A percentile compares a stretch with the other conserved stretches of the same genome.
These are phyloP conservation scores for Spicauda simplicius DNA, from an alignment of 2,888 invertebrate genomes.

Conservation along the genomic window DNA sequence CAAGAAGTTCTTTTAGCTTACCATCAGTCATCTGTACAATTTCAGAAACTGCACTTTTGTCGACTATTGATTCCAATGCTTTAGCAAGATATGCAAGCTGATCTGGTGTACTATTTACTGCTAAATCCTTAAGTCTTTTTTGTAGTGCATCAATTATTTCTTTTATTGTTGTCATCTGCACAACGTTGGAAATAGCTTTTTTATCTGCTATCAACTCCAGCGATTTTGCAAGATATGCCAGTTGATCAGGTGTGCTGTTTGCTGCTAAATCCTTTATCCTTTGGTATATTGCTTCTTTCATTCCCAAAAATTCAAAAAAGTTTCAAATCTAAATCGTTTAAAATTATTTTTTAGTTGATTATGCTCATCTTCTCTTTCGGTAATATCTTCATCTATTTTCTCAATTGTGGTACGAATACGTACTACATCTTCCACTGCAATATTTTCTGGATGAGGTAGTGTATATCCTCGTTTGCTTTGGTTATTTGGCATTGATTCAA, in stretches of 20 bases:
- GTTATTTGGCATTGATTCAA: no score
- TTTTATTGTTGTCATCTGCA: constrained; percentile 41
- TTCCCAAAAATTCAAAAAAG: no score
- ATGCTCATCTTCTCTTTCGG: no score
- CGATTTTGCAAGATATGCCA: constrained; percentile 17
- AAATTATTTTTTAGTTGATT: no score
- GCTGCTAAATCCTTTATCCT: constrained; percentile 17
- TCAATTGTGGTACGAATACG: no score
- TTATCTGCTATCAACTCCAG: constrained; percentile 15
- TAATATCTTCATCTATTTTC: no score
- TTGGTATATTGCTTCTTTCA: constrained; percentile 13
- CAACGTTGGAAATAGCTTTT: constrained; percentile 14
- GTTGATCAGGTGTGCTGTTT: constrained; percentile 19
- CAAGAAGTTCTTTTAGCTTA: constrained; percentile 12
- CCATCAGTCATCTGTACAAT: constrained; percentile 10
- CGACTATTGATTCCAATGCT: constrained; percentile 9
- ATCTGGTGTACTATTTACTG: constrained; percentile 7
- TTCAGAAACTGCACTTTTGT: constrained; percentile 11
- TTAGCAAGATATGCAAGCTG: constrained; percentile 8
- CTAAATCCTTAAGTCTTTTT: constrained; percentile 9
- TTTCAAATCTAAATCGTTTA: no score
- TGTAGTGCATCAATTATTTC: constrained; percentile 11
- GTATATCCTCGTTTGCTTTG: no score
- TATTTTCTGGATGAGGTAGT: no score
- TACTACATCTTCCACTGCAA: no score